Evolutionary conservation across 2,113 vertebrate species (phyloP).

Genomic region (Austrofundulus limnaeus): DNA sequence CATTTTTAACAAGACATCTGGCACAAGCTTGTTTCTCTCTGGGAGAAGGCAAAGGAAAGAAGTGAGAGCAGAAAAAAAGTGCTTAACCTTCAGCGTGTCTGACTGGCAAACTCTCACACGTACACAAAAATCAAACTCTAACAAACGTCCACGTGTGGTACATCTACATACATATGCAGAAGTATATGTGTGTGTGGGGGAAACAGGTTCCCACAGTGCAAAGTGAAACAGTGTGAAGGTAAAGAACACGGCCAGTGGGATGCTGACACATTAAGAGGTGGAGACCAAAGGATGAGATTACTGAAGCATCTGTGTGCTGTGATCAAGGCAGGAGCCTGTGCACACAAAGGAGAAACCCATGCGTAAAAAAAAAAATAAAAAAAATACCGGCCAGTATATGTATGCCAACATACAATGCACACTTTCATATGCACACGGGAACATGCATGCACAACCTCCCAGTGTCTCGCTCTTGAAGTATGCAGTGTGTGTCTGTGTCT

Average conservation of each 20-base stretch:
- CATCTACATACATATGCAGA: constrained; percentile 50
- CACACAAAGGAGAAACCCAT: constrained; percentile 11
- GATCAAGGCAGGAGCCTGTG: constrained; percentile 19
- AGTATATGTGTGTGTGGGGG: constrained; percentile 4
- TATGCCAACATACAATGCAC: constrained; percentile 16
- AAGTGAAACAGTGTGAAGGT: constrained; percentile 49
- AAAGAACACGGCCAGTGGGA: constrained; percentile 57
- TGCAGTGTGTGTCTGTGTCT: constrained; percentile 58
- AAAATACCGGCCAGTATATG: constrained; percentile 14
- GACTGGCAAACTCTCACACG: constrained; percentile 44
- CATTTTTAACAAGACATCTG: constrained; percentile 67
- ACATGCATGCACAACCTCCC: constrained; percentile 27
- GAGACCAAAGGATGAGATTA: constrained; percentile 62
- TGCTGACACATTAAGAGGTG: constrained; percentile 49
- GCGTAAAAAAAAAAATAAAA: constrained; percentile 34
- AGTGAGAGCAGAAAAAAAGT: constrained; percentile 40
- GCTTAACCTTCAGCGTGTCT: constrained; percentile 70
- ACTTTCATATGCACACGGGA: constrained; percentile 23
- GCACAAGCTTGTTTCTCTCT: constrained; percentile 51
- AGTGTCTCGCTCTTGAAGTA: constrained; percentile 63
- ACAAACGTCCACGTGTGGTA: constrained; percentile 21
- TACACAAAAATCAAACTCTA: constrained; percentile 34
- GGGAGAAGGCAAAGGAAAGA: constrained; percentile 39
- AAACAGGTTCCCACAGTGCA: constrained; percentile 35
- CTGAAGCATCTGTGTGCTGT: constrained; percentile 47